Evolutionary conservation across 2,113 vertebrate genomes (phyloP).

Genomic region (Circaetus gallicus): DNA sequence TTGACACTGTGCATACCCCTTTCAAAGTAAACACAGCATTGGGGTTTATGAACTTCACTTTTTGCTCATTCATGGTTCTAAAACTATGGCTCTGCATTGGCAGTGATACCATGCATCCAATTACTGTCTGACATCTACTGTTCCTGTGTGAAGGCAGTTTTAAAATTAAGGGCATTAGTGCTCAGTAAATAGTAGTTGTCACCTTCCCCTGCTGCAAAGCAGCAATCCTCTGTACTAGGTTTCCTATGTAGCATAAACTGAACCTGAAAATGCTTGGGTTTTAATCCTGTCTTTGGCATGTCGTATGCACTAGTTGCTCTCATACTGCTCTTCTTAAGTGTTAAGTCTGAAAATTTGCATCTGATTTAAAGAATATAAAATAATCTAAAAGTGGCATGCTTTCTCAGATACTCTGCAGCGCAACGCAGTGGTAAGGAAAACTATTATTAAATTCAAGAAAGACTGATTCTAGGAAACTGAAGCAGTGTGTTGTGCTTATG

Average conservation of each 20-base stretch:
- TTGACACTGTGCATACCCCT: background rate
- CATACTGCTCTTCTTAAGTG: background rate
- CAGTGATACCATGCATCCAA: background rate
- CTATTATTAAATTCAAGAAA: background rate
- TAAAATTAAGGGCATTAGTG: background rate
- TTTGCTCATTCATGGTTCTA: background rate
- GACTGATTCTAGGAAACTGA: background rate
- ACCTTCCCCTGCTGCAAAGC: background rate
- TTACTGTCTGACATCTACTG: background rate
- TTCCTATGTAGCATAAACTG: background rate
- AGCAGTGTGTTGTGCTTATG: background rate
- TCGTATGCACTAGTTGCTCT: background rate
- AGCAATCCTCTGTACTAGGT: background rate
- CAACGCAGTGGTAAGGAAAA: background rate
- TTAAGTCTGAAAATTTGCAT: background rate
- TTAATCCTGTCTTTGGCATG: background rate
- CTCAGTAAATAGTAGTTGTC: background rate
- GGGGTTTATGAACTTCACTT: background rate
- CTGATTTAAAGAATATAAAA: background rate
- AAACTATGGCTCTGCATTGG: background rate
- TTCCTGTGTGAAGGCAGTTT: background rate
- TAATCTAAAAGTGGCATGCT: background rate
- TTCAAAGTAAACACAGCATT: background rate
- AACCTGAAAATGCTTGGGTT: background rate
- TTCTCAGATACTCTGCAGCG: background rate